These are phyloP conservation scores for Hyphantria cunea DNA, from an alignment of 1,140 invertebrate genomes.

Conservation along the genomic window DNA sequence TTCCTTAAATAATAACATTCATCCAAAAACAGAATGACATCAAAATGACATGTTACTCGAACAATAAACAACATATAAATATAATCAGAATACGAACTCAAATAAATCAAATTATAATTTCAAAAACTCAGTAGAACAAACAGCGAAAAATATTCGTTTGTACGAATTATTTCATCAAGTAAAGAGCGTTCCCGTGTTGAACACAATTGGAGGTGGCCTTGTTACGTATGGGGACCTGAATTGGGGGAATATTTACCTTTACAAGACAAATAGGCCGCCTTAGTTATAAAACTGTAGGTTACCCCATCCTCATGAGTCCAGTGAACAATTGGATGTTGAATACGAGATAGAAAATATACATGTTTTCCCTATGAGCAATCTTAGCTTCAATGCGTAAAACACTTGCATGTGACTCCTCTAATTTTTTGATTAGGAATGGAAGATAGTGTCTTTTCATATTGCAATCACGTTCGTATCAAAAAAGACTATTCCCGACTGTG, in stretches of 20 bases:
- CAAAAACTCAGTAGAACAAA: constrained; percentile 10
- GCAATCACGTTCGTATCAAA: too few relatives aligned
- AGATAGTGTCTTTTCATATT: too few relatives aligned
- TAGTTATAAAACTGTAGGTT: constrained; percentile 12
- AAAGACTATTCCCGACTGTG: too few relatives aligned
- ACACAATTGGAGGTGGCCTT: constrained; percentile 24
- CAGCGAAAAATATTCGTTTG: constrained; percentile 21
- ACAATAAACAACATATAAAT: constrained; percentile 1
- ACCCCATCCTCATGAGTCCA: neutral
- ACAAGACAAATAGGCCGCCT: constrained; percentile 6
- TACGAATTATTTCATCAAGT: constrained; percentile 43
- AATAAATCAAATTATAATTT: constrained; percentile 26
- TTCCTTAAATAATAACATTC: too few relatives aligned
- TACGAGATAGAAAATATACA: too few relatives aligned
- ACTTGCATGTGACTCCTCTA: too few relatives aligned
- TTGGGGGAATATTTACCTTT: constrained; percentile 16
- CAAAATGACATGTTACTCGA: too few relatives aligned
- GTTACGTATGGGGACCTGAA: constrained; percentile 11
- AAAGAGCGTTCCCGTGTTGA: constrained; percentile 48
- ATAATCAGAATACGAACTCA: constrained; percentile 3
- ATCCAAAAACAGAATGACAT: too few relatives aligned
- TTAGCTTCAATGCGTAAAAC: too few relatives aligned
- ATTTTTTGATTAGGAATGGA: too few relatives aligned
- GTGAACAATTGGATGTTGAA: too few relatives aligned
- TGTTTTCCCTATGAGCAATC: too few relatives aligned